Conservation (phyloP, 1,140 invertebrate species). For the Pseudomyrmex sp. region DNA sequence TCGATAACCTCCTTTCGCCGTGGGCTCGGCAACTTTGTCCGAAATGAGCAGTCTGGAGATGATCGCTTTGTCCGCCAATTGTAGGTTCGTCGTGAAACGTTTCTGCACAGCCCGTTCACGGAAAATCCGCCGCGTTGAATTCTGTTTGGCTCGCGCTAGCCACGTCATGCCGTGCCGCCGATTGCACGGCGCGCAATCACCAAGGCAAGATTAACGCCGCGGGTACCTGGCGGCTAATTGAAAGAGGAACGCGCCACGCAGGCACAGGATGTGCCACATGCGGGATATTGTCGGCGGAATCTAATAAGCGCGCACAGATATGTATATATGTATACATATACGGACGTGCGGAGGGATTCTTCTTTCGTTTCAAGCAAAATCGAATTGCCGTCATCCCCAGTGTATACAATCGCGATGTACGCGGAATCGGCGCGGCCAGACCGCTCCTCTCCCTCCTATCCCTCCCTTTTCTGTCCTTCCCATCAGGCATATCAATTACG, state of each 20-base stretch:
- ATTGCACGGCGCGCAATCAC: slow-evolving; percentile 54
- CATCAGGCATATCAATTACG: slow-evolving; percentile 83
- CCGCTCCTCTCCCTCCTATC: not conserved
- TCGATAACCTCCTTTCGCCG: slow-evolving; percentile 25
- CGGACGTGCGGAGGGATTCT: slow-evolving; percentile 45
- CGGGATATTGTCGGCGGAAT: slow-evolving; percentile 48
- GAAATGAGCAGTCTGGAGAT: not conserved
- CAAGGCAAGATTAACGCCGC: slow-evolving; percentile 63
- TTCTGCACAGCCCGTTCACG: not conserved
- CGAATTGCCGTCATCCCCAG: slow-evolving; percentile 75
- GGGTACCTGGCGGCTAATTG: slow-evolving; percentile 66
- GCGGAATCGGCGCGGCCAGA: slow-evolving; percentile 72
- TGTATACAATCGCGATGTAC: slow-evolving; percentile 72
- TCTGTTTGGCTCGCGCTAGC: not conserved
- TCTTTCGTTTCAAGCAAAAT: slow-evolving; percentile 73
- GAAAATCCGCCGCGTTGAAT: slow-evolving; percentile 17
- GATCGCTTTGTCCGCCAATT: slow-evolving; percentile 3
- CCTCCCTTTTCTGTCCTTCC: slow-evolving; percentile 3
- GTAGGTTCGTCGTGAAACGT: not conserved
- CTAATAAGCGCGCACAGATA: slow-evolving; percentile 61
- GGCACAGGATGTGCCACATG: slow-evolving; percentile 27
- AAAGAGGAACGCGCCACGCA: slow-evolving; percentile 59
- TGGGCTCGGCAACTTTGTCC: not conserved
- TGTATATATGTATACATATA: slow-evolving; percentile 21
- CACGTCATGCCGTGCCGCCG: not conserved